Evolutionary conservation across 1,140 invertebrate species (phyloP).

Genomic region (Agrypnia vestita): DNA sequence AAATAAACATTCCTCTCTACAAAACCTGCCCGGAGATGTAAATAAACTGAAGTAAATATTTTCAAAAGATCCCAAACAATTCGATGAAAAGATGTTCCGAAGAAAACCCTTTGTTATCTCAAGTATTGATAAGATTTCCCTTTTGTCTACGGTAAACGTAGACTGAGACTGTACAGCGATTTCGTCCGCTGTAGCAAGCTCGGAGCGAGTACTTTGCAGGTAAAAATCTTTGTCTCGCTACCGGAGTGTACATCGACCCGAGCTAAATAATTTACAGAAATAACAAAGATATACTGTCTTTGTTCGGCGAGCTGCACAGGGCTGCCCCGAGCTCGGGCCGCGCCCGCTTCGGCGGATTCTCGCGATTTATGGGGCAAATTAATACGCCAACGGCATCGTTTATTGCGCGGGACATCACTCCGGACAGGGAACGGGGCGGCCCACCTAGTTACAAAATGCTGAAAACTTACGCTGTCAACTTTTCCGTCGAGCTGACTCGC

Average conservation of each 20-base stretch:
- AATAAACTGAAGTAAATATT: slow-evolving; percentile 6
- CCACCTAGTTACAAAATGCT: no score
- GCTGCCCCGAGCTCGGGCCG: slow-evolving; percentile 12
- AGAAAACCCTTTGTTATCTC: slow-evolving; percentile 30
- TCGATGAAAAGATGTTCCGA: slow-evolving; percentile 24
- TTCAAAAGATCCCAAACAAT: slow-evolving; percentile 25
- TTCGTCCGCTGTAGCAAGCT: slow-evolving; percentile 17
- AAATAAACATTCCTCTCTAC: no score
- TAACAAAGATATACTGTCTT: slow-evolving; percentile 55
- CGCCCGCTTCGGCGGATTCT: not conserved
- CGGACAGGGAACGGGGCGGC: no score
- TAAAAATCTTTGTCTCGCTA: slow-evolving; percentile 45
- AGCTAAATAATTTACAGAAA: slow-evolving; percentile 56
- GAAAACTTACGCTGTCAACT: no score
- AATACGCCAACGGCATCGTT: no score
- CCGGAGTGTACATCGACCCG: slow-evolving; percentile 40
- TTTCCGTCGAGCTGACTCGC: no score
- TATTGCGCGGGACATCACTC: no score
- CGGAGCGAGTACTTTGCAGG: slow-evolving; percentile 48
- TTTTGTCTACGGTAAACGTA: slow-evolving; percentile 21
- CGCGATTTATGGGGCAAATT: not conserved
- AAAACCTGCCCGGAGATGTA: not conserved
- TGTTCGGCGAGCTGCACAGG: slow-evolving; percentile 43
- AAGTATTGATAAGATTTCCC: slow-evolving; percentile 46
- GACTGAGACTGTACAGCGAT: slow-evolving; percentile 20